Conservation (phyloP, 2,888 invertebrate species). For the Agriopis marginaria region DNA sequence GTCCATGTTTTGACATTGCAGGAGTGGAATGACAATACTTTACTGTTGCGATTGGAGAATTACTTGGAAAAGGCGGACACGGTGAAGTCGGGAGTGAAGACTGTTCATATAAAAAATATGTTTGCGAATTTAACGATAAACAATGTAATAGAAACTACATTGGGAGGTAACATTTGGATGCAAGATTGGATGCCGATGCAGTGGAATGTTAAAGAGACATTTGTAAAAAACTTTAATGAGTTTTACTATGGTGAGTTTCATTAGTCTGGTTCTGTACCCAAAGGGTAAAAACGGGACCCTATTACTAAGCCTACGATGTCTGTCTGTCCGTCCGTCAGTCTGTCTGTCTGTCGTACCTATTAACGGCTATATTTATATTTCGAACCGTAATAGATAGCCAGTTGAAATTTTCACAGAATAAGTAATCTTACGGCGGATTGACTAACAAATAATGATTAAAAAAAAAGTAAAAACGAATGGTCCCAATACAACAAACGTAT, state of each 20-base stretch:
- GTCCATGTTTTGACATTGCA: slow-evolving; percentile 92
- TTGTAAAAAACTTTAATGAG: slow-evolving; percentile 63
- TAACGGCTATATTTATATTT: too few relatives aligned
- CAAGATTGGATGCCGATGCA: slow-evolving; percentile 80
- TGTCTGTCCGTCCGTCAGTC: too few relatives aligned
- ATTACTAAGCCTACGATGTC: too few relatives aligned
- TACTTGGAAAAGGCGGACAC: slow-evolving; percentile 89
- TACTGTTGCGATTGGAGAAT: slow-evolving; percentile 93
- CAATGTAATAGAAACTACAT: slow-evolving; percentile 87
- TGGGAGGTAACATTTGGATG: slow-evolving; percentile 89
- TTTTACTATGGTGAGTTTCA: slow-evolving; percentile 52
- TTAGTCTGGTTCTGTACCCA: too few relatives aligned
- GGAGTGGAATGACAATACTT: slow-evolving; percentile 87
- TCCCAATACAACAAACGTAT: too few relatives aligned
- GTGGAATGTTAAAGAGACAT: slow-evolving; percentile 76
- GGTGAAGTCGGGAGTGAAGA: slow-evolving; percentile 80
- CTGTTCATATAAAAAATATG: slow-evolving; percentile 85
- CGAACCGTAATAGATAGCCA: too few relatives aligned
- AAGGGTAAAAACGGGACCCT: too few relatives aligned
- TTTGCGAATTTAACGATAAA: slow-evolving; percentile 85
- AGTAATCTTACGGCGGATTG: too few relatives aligned
- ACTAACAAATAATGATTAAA: too few relatives aligned
- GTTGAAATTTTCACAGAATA: too few relatives aligned
- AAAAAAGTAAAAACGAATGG: too few relatives aligned
- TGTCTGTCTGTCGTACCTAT: too few relatives aligned